A percentile compares a stretch with the other conserved stretches of the same genome.
Evolutionary conservation across 2,797 vertebrate genomes (phyloP).

Genomic region (Nannoperca obscura): DNA sequence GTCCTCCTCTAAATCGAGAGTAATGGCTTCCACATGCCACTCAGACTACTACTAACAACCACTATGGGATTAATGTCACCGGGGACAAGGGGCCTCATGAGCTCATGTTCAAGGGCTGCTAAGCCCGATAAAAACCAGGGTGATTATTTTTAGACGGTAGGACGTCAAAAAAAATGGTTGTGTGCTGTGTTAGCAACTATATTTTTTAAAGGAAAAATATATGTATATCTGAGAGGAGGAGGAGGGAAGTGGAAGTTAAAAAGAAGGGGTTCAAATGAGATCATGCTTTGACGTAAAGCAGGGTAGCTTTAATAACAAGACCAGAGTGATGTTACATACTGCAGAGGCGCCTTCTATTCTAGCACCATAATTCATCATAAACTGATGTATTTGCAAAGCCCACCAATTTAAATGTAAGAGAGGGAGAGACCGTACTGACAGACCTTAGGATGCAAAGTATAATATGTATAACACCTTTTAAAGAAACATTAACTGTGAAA

Average conservation of each 20-base stretch:
- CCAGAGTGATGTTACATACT: slow-evolving; percentile 73
- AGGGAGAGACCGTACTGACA: slow-evolving; percentile 58
- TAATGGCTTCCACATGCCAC: slow-evolving; percentile 87
- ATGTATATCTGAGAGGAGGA: slow-evolving; percentile 44
- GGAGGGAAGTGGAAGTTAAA: slow-evolving; percentile 55
- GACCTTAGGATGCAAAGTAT: slow-evolving; percentile 48
- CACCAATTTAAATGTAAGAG: slow-evolving; percentile 70
- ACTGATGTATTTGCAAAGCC: slow-evolving; percentile 60
- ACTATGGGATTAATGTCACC: slow-evolving; percentile 80
- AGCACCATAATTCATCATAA: slow-evolving; percentile 68
- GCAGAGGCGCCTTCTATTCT: slow-evolving; percentile 65
- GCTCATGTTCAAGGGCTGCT: slow-evolving; percentile 79
- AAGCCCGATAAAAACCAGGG: slow-evolving; percentile 75
- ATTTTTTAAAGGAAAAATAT: slow-evolving; percentile 66
- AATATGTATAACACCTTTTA: slow-evolving; percentile 48
- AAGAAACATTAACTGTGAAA: slow-evolving; percentile 47
- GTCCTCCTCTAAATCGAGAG: slow-evolving; percentile 81
- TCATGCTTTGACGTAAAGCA: slow-evolving; percentile 81
- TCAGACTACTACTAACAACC: slow-evolving; percentile 81
- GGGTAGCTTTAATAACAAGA: slow-evolving; percentile 74
- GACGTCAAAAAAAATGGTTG: slow-evolving; percentile 69
- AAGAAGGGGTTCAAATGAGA: slow-evolving; percentile 76
- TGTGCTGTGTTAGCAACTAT: slow-evolving; percentile 69
- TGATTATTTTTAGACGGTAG: slow-evolving; percentile 77
- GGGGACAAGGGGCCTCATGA: slow-evolving; percentile 81